phyloP scores from a whole-genome alignment of 2,113 vertebrate genomes.

The Cyanistes caeruleus region DNA sequence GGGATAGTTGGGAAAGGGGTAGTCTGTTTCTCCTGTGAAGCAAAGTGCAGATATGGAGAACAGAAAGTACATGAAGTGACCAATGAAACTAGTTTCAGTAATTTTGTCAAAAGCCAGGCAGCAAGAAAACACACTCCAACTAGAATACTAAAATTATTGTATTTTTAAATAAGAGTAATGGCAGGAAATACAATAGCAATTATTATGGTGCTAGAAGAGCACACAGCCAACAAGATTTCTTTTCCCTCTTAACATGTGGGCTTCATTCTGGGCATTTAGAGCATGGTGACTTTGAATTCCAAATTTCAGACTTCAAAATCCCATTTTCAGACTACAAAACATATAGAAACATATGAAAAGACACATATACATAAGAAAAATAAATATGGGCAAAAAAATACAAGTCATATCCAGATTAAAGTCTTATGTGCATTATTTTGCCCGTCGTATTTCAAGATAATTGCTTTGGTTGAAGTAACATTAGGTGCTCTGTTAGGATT shows the following conservation, averaged over 20 bases:
- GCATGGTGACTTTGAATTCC: neutral
- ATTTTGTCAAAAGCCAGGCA: neutral
- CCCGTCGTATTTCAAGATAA: neutral
- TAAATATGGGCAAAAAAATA: neutral
- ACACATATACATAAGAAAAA: neutral
- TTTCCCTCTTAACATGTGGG: rapidly evolving
- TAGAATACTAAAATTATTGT: neutral
- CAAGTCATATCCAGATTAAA: neutral
- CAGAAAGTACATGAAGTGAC: neutral
- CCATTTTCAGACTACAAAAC: neutral
- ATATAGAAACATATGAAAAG: neutral
- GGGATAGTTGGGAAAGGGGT: neutral
- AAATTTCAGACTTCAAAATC: neutral
- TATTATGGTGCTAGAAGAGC: neutral
- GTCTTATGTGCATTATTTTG: neutral
- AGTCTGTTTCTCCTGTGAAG: neutral
- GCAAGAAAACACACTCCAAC: neutral
- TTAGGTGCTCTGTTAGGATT: neutral
- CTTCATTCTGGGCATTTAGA: neutral
- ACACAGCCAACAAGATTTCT: neutral
- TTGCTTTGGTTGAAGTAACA: neutral
- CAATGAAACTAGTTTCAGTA: neutral
- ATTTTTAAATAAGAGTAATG: neutral
- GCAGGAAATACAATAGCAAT: neutral
- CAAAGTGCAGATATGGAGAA: neutral